Conservation (phyloP, 2,888 invertebrate species). For the Apoda limacodes region DNA sequence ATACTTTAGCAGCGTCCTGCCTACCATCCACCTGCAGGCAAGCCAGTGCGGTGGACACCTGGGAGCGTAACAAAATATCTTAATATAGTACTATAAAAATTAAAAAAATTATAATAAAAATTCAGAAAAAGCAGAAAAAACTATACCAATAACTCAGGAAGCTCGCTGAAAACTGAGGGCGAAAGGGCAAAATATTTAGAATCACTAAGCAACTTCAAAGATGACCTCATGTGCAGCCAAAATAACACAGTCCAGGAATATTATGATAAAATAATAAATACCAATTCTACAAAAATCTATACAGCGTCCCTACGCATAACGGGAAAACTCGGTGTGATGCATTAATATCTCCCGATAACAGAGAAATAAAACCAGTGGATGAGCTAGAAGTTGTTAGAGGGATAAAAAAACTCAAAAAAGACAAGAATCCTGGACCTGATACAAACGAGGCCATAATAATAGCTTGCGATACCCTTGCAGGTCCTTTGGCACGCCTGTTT, state of each 20-base stretch:
- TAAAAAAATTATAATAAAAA: too few species aligned
- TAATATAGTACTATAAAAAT: too few species aligned
- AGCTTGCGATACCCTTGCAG: background rate
- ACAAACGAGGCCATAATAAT: conserved; percentile 2
- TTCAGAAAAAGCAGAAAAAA: conserved; percentile 1
- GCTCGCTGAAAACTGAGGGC: too few species aligned
- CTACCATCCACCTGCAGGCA: too few species aligned
- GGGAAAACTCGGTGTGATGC: too few species aligned
- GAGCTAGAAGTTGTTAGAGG: background rate
- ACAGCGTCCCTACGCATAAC: background rate
- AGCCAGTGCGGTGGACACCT: too few species aligned
- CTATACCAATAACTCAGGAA: too few species aligned
- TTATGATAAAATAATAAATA: conserved; percentile 1
- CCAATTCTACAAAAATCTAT: conserved; percentile 2
- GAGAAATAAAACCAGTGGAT: too few species aligned
- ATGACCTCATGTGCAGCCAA: background rate
- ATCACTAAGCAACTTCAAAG: background rate
- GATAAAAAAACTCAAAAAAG: conserved; percentile 3
- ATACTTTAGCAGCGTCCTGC: too few species aligned
- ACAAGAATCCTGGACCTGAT: conserved; percentile 8
- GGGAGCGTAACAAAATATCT: too few species aligned
- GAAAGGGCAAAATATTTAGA: too few species aligned
- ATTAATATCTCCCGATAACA: too few species aligned
- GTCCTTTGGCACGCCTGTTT: background rate
- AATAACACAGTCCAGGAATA: background rate